Conservation (phyloP, 2,113 vertebrate genomes). For the Cyprinodon variegatus region DNA sequence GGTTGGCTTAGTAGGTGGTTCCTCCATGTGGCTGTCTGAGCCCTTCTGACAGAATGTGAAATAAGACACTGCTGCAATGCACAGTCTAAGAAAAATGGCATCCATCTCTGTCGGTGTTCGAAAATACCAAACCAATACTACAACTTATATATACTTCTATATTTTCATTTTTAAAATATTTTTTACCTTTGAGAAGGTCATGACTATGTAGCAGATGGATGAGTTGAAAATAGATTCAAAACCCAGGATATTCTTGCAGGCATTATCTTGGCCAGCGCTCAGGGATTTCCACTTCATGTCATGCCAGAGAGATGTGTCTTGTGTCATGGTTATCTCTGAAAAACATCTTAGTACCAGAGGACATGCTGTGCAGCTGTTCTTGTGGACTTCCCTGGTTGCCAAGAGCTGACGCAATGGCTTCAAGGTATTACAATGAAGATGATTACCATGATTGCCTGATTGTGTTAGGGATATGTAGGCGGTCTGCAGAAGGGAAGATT, state of each 20-base stretch:
- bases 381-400: not conserved
- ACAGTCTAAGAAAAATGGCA: not conserved
- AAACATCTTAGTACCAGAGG: constrained; percentile 8
- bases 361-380: not conserved
- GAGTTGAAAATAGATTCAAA: constrained; percentile 1
- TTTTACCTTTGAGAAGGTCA: not conserved
- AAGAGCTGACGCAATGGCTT: not conserved
- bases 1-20: not conserved
- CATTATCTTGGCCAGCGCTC: not conserved
- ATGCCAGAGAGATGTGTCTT: not conserved
- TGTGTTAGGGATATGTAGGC: not conserved
- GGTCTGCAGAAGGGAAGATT: not conserved
- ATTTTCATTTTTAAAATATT: not conserved
- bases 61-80: not conserved
- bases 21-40: not conserved
- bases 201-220: too few relatives aligned
- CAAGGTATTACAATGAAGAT: not conserved
- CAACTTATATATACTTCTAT: not conserved
- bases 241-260: not conserved
- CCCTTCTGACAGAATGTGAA: not conserved
- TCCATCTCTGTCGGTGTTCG: not conserved
- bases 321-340: constrained; percentile 1
- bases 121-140: not conserved
- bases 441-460: not conserved
- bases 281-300: not conserved